Percentiles rank a stretch among this genome's conserved stretches.
phyloP scores from a whole-genome alignment of 2,888 invertebrate species.

The Sesia bembeciformis region DNA sequence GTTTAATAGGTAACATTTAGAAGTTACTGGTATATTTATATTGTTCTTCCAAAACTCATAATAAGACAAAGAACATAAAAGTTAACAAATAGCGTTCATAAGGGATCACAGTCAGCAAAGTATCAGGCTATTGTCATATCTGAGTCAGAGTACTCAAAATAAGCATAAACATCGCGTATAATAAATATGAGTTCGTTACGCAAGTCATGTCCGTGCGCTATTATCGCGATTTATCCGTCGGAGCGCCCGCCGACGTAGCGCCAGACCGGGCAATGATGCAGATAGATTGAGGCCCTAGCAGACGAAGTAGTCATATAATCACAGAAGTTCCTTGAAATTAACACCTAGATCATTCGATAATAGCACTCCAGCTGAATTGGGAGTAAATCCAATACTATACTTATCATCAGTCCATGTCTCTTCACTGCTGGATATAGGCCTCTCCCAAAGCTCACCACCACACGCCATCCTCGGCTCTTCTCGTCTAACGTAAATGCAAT shows the following conservation, averaged over 20 bases:
- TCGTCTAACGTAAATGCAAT: too few species aligned
- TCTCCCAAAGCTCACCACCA: too few species aligned
- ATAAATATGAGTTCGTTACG: constrained; percentile 13
- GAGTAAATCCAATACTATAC: too few species aligned
- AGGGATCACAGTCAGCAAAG: constrained; percentile 1
- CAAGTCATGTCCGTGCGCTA: constrained; percentile 10
- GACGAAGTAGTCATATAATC: neutral
- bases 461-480: too few species aligned
- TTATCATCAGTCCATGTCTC: too few species aligned
- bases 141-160: constrained; percentile 13
- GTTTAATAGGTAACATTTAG: too few species aligned
- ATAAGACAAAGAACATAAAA: constrained; percentile 1
- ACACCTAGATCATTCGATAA: too few species aligned
- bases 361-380: too few species aligned
- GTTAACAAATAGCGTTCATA: constrained; percentile 4
- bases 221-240: constrained; percentile 10
- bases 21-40: too few species aligned
- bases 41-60: neutral
- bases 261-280: neutral
- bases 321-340: too few species aligned
- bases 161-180: neutral
- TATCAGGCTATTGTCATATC: constrained; percentile 11
- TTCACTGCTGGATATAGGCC: too few species aligned
- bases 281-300: neutral
- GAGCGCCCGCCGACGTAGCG: constrained; percentile 4